Conservation (phyloP, 2,888 invertebrate genomes). For the Drosophila mettleri region DNA sequence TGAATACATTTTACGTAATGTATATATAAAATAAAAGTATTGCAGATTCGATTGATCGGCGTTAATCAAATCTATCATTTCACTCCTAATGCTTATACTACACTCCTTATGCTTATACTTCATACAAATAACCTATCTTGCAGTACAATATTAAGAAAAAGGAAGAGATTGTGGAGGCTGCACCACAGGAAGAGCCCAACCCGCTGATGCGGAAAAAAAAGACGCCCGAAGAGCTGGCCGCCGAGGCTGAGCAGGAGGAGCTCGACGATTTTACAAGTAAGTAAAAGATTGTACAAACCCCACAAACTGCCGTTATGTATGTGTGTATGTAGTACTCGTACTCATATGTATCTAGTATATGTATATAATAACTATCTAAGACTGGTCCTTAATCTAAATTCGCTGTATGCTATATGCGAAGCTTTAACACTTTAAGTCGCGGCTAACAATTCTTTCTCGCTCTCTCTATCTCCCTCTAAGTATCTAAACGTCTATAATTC, state of each 20-base stretch:
- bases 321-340: constrained; percentile 31
- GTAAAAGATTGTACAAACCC: constrained; percentile 77
- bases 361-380: constrained; percentile 28
- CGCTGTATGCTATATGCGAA: constrained; percentile 29
- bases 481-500: neutral
- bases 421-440: constrained; percentile 30
- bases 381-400: constrained; percentile 43
- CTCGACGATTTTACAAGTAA: constrained; percentile 98
- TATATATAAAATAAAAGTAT: no score
- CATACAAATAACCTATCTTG: constrained; percentile 71
- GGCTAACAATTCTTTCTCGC: constrained; percentile 14
- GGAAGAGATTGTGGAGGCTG: constrained; percentile 95
- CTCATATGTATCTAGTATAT: constrained; percentile 35
- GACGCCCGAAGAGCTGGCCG: constrained; percentile 98
- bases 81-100: no score
- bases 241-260: constrained; percentile 97
- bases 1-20: neutral
- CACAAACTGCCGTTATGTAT: constrained; percentile 18
- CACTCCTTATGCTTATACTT: no score
- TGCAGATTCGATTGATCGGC: neutral
- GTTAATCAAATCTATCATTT: neutral
- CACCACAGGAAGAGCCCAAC: constrained; percentile 94
- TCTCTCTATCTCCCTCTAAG: constrained; percentile 2
- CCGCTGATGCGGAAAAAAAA: constrained; percentile 99
- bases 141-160: constrained; percentile 99